Base-by-base conservation (phyloP, 1,140 invertebrate genomes). In the Diorhabda carinulata region DNA sequence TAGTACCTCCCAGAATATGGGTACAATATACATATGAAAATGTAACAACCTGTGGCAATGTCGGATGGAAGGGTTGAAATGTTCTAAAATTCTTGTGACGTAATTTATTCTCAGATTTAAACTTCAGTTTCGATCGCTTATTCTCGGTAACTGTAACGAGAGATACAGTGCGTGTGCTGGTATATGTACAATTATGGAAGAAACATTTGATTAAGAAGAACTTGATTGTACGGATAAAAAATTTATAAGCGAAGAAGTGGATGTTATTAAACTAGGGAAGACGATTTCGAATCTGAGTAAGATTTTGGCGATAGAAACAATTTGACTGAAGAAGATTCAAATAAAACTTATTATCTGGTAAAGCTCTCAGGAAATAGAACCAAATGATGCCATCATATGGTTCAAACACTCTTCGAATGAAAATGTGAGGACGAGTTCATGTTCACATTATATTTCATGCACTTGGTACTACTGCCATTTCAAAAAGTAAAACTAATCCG, bases 361-460 rank as follows among this genome's bases (percentile, higher is more conserved):
- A 25, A 25, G 25, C 25, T 2, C 2, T 25, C 2, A 25, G 25
- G 25, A 25, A 25, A 25, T 25, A 25, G 25, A 25, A 25, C 52
- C 25, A 25, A 25, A 25, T 25, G 25, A 25, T 25, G 25, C 25
- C 25, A 56, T 56, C 1, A 25, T 25, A 25, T 25, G 25, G 25
- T 25, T 25, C 57, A 59, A 59, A 40, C 5, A 59, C 57, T 3
- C 10, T 59, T 10, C 57, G 5, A 59, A 59, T 59, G 2, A 59
- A 9, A 59, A 59, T 59, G 10, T 59, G 57, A 59, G 57, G 5
- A 59, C 3, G 10, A 59, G 10, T 25, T 59, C 57, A 59, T 59
- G 57, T 10, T 10, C 4, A 59, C 57, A 59, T 59, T 10, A 59
- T 59, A 59, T 59, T 59, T 10, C 57, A 59, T 59, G 7, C 57